phyloP scores from a whole-genome alignment of 2,113 vertebrate species.

The Cheilinus undulatus region DNA sequence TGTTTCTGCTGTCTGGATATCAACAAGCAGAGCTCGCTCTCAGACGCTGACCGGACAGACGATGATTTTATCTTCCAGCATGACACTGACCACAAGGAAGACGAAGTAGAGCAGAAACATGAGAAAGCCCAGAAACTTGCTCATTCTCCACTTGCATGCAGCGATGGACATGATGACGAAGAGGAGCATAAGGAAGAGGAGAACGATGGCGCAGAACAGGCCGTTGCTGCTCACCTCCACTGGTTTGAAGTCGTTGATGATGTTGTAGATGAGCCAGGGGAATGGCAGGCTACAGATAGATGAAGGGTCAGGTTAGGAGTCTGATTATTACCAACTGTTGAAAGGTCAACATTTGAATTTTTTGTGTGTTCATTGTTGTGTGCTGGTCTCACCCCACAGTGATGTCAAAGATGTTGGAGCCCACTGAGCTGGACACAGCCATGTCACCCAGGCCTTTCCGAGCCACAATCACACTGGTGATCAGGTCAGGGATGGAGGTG shows the following conservation, averaged over 20 bases:
- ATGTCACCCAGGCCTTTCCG: slow-evolving; percentile 85
- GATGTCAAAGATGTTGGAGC: slow-evolving; percentile 87
- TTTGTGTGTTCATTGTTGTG: not conserved
- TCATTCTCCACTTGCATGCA: slow-evolving; percentile 83
- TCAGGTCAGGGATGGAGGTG: slow-evolving; percentile 85
- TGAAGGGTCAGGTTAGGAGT: not conserved
- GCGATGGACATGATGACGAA: slow-evolving; percentile 85
- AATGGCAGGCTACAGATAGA: slow-evolving; percentile 77
- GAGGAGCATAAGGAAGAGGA: slow-evolving; percentile 86
- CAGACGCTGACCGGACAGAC: slow-evolving; percentile 78
- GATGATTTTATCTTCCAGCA: slow-evolving; percentile 85
- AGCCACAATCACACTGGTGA: slow-evolving; percentile 85
- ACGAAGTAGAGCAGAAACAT: slow-evolving; percentile 86
- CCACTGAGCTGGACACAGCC: slow-evolving; percentile 86
- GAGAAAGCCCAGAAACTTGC: slow-evolving; percentile 77
- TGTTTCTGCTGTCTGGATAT: not conserved
- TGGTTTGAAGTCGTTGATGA: slow-evolving; percentile 71
- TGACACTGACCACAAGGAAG: slow-evolving; percentile 83
- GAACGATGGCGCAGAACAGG: slow-evolving; percentile 85
- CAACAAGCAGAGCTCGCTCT: slow-evolving; percentile 19
- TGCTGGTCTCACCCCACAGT: slow-evolving; percentile 81
- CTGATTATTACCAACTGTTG: too few relatives aligned
- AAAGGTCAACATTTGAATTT: not conserved
- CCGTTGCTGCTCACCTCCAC: slow-evolving; percentile 84
- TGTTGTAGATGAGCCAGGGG: slow-evolving; percentile 80